These are phyloP conservation scores for Macaria notata DNA, from an alignment of 2,888 invertebrate species.

Conservation along the genomic window DNA sequence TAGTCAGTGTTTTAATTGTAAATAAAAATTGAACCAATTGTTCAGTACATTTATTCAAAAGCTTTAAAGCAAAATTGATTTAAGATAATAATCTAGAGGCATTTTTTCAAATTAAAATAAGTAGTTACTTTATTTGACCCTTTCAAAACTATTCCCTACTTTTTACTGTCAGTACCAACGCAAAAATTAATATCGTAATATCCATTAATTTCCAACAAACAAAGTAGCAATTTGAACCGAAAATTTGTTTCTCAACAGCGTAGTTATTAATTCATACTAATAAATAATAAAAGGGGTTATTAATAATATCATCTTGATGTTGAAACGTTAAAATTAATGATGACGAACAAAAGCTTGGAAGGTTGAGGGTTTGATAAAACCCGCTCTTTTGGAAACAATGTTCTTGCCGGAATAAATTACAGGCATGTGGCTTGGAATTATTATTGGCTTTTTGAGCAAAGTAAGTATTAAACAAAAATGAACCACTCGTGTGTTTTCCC, in stretches of 20 bases:
- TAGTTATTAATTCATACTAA: conserved; percentile 35
- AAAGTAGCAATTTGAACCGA: conserved; percentile 34
- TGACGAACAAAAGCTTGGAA: conserved; percentile 29
- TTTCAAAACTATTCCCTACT: too few species aligned
- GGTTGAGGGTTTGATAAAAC: conserved; percentile 18
- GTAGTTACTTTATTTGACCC: too few species aligned
- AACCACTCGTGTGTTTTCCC: too few species aligned
- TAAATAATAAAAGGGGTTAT: conserved; percentile 36
- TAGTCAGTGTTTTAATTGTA: too few species aligned
- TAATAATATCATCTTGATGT: conserved; percentile 32
- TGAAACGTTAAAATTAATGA: conserved; percentile 33
- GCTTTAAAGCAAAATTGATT: too few species aligned
- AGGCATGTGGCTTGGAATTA: conserved; percentile 1
- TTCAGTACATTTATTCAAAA: too few species aligned
- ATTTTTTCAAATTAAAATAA: too few species aligned
- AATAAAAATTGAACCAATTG: too few species aligned
- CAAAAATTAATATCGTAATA: conserved; percentile 38
- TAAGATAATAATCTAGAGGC: too few species aligned
- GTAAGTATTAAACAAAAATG: too few species aligned
- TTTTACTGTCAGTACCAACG: conserved; percentile 20
- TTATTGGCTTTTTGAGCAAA: not conserved
- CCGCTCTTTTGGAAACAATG: conserved; percentile 10
- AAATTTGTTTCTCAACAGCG: conserved; percentile 36
- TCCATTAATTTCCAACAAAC: conserved; percentile 37
- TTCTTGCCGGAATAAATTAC: conserved; percentile 9